Base-by-base conservation (phyloP, 2,888 invertebrate genomes). In the Amaurobius ferox region DNA sequence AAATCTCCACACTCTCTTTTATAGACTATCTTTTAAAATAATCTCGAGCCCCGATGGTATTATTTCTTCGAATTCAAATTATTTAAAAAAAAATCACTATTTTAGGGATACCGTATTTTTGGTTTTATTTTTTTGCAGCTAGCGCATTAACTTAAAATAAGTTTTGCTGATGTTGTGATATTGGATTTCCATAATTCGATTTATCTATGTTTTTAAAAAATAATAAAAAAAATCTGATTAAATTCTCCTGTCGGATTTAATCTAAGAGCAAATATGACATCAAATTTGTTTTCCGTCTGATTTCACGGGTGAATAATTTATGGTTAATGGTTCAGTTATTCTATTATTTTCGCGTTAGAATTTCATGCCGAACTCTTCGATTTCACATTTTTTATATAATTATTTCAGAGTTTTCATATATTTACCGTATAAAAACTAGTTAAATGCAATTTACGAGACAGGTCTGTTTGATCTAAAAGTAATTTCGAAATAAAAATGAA, bases 141-240 rank as follows among this genome's bases (percentile, higher is more conserved):
- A 77, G 76, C 48, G 64, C 70, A 71, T 83, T 76, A 76, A 83
- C 76, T 83, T 44, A 28, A 66, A 73, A 80, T 66, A 71, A 64
- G 40, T 77, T 81, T 64, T 71, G 30, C 40, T 62, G 71, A 66
- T 71, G 61, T 39, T 64, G 76, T 71, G 64, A 70, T 76, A 83
- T 83, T 83, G 76, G 71, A 76, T 83, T 83, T 77, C 71, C 44
- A 39, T 71, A 83, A 83, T 39, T 83, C 71, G 67, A 83, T 77
- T 83, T 76, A 32, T 48, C 32, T 64, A 32, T 44, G 26, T 35
- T 48, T 62, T 32, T 71, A 26, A 30, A 1, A 13, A n/a, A 28
- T 26, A 35, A 35, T 11, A 35, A 0, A 64, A 76, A 80, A 76
- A 83, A 83, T 70, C 30, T 76, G 72, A 74, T 83, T 83, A 71